Base-by-base conservation (phyloP, 2,888 invertebrate species). In the Cremastinae sp. region DNA sequence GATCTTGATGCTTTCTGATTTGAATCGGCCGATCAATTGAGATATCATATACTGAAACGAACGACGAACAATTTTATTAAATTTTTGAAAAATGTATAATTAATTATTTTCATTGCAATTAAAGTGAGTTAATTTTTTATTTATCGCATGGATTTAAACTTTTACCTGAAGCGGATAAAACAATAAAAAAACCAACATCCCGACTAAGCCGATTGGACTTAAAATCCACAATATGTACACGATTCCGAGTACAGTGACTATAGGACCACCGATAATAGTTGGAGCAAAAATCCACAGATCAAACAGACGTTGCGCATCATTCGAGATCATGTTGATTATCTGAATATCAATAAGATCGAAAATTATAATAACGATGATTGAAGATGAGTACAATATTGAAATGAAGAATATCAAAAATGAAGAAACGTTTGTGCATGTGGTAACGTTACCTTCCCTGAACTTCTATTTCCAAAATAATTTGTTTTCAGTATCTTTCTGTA, bases 81-180 rank as follows among this genome's bases (percentile, higher is more conserved):
- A 20, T 1, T 10, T 3, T 8, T 18, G 10, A 49, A 49, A 18
- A 0, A 14, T 49, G 2, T 49, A 18, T 10, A 49, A 8, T 8
- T 10, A 56, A 1, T 4, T 18, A 37, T 8, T 14, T 14, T 12
- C 28, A 28, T 0, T 28, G n/a, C 9, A 1, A 10, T 5, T 10
- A n/a, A n/a, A 20, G 8, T 18, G n/a, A 53, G 0, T 8, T 0
- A 16, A 59, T 8, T 43, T 43, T 41, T 22, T 12, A n/a, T n/a
- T 3, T 0, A 14, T 1, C 12, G 22, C 2, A n/a, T 51, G n/a
- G n/a, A n/a, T 14, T 35, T 59, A 62, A n/a, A n/a, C n/a, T n/a
- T 84, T 87, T 84, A 92, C 93, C 90, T 93, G 92, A 53, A 91
- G 79, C 1, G 91, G 90, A 83, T 92, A 93, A 79, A 92, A 92